These are phyloP conservation scores for Pterobdella sp. DNA, from an alignment of 2,888 invertebrate genomes.

Conservation along the genomic window DNA sequence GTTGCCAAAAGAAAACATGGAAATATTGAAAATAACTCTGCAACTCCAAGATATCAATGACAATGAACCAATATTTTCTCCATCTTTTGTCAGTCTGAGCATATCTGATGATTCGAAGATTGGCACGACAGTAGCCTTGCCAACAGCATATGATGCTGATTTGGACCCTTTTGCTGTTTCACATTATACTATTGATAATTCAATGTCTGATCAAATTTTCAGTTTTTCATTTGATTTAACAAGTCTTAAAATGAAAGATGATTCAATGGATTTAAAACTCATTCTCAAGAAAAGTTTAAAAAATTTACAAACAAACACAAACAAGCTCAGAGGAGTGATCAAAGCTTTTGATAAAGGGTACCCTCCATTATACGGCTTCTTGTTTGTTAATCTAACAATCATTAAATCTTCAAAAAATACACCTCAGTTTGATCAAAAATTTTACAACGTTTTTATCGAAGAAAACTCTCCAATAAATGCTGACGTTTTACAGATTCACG, in stretches of 20 bases:
- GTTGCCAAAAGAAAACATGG: constrained; percentile 32
- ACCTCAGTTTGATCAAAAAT: constrained; percentile 9
- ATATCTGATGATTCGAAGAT: constrained; percentile 32
- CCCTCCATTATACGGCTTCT: constrained; percentile 3
- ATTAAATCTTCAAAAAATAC: neutral
- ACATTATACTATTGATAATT: constrained; percentile 21
- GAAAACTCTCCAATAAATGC: constrained; percentile 5
- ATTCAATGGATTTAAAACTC: constrained; percentile 24
- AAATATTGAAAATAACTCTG: constrained; percentile 32
- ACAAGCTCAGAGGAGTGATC: neutral
- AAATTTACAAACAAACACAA: neutral
- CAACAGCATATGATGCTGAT: constrained; percentile 34
- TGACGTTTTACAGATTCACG: constrained; percentile 5
- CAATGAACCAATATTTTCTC: constrained; percentile 33
- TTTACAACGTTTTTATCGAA: neutral
- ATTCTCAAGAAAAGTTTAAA: neutral
- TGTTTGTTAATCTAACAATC: neutral
- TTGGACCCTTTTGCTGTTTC: constrained; percentile 23
- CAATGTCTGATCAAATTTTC: neutral
- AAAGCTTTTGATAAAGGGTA: constrained; percentile 24
- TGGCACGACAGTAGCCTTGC: constrained; percentile 29
- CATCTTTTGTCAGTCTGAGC: constrained; percentile 19
- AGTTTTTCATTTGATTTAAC: neutral
- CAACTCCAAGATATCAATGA: constrained; percentile 35
- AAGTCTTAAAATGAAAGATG: constrained; percentile 20